A percentile compares a stretch with the other conserved stretches of the same genome.
Evolutionary conservation across 2,888 invertebrate genomes (phyloP).

Genomic region (Neocrepidodera transversa): DNA sequence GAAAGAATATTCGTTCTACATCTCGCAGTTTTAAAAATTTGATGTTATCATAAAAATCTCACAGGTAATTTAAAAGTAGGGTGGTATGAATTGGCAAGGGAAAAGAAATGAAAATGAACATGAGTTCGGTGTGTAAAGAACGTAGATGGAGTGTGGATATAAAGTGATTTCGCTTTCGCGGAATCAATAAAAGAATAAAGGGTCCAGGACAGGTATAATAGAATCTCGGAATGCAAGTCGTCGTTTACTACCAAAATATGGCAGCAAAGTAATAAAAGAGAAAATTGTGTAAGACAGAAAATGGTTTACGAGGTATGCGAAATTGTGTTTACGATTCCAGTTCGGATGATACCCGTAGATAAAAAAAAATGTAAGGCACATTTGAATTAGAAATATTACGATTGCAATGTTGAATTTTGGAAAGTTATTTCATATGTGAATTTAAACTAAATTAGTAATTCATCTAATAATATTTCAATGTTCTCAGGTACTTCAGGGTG

Average conservation of each 20-base stretch:
- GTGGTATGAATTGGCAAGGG: not conserved
- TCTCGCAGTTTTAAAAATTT: no score
- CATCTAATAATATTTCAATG: no score
- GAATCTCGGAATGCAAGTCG: constrained; percentile 20
- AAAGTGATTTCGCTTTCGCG: constrained; percentile 15
- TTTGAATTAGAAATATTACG: no score
- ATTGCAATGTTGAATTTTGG: no score
- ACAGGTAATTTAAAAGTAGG: not conserved
- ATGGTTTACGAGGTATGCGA: constrained; percentile 18
- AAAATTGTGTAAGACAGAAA: constrained; percentile 24
- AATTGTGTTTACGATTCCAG: constrained; percentile 5
- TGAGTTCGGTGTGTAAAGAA: constrained; percentile 6
- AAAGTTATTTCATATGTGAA: no score
- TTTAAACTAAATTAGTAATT: no score
- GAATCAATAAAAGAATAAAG: constrained; percentile 20
- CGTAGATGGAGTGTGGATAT: constrained; percentile 17
- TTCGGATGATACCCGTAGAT: not conserved
- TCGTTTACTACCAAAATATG: constrained; percentile 23
- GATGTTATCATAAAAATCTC: not conserved
- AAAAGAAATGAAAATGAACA: constrained; percentile 15
- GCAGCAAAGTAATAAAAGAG: constrained; percentile 16
- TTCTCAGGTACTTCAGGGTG: no score
- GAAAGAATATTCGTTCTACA: no score
- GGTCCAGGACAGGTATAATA: constrained; percentile 24
- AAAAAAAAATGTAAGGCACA: constrained; percentile 7